These are phyloP conservation scores for Drosophila erecta DNA, from an alignment of 1,140 invertebrate genomes.

Conservation along the genomic window DNA sequence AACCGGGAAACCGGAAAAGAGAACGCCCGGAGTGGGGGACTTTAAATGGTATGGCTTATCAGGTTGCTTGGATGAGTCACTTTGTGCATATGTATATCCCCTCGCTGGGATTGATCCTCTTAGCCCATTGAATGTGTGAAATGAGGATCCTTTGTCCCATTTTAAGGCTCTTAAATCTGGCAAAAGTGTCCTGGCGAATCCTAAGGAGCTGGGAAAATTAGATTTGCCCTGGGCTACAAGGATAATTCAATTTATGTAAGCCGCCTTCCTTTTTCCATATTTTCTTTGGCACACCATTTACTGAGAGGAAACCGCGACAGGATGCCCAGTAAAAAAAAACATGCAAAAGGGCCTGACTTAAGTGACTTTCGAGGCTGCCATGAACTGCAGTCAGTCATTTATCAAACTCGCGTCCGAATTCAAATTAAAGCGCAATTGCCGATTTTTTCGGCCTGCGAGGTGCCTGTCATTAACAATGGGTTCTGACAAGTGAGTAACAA, in stretches of 20 bases:
- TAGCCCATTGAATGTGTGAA: constrained; percentile 27
- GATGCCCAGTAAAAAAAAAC: background rate
- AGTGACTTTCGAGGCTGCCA: constrained; percentile 4
- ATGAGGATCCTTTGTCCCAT: constrained; percentile 25
- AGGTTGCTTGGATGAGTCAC: constrained; percentile 26
- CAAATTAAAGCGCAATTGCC: constrained; percentile 52
- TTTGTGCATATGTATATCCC: background rate
- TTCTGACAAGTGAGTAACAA: constrained; percentile 46
- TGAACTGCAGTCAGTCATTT: constrained; percentile 44
- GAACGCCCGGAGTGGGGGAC: background rate
- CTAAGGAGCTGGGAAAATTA: constrained; percentile 28
- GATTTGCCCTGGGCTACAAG: constrained; percentile 23
- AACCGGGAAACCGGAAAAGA: background rate
- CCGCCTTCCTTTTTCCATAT: constrained; percentile 13
- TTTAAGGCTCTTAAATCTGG: constrained; percentile 31
- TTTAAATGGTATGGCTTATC: background rate
- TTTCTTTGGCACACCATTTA: constrained; percentile 11
- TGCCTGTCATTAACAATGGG: constrained; percentile 39
- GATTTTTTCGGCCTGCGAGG: constrained; percentile 3
- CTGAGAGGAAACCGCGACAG: constrained; percentile 12
- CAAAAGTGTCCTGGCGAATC: constrained; percentile 4
- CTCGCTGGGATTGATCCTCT: constrained; percentile 5
- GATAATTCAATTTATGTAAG: constrained; percentile 47
- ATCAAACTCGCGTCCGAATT: constrained; percentile 64
- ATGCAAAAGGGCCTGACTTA: background rate